Evolutionary conservation across 2,888 invertebrate genomes (phyloP).

Genomic region (Trichopria drosophilae): DNA sequence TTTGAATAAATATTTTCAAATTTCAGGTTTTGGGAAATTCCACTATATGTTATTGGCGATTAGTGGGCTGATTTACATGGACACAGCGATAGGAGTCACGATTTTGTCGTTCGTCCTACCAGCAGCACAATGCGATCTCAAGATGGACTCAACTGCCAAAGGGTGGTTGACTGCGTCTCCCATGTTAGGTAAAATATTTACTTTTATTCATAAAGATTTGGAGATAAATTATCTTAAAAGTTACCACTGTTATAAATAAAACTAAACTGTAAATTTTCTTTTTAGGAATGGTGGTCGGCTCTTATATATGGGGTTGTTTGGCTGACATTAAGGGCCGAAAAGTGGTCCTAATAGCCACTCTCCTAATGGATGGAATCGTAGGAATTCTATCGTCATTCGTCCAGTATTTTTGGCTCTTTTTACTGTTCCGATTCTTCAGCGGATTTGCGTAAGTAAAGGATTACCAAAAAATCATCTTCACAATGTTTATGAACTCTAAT

Average conservation of each 20-base stretch:
- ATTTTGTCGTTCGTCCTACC: conserved; percentile 63
- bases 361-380: conserved; percentile 73
- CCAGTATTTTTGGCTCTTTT: conserved; percentile 72
- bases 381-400: conserved; percentile 75
- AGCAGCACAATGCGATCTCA: conserved; percentile 60
- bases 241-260: background rate
- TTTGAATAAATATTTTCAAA: no score
- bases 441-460: conserved; percentile 61
- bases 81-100: conserved; percentile 62
- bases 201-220: no score
- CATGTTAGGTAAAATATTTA: conserved; percentile 53
- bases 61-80: conserved; percentile 63
- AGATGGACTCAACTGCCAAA: conserved; percentile 57
- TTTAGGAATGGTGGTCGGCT: conserved; percentile 79
- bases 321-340: conserved; percentile 83
- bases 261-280: conserved; percentile 14
- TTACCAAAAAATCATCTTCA: no score
- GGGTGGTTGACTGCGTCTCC: conserved; percentile 58
- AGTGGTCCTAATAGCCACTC: conserved; percentile 71
- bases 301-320: conserved; percentile 83
- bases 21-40: conserved; percentile 62
- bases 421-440: conserved; percentile 74
- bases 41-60: conserved; percentile 60
- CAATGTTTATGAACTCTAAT: no score
- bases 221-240: background rate